Base-by-base conservation (phyloP, 1,140 invertebrate species). In the Mactra quadrangularis region DNA sequence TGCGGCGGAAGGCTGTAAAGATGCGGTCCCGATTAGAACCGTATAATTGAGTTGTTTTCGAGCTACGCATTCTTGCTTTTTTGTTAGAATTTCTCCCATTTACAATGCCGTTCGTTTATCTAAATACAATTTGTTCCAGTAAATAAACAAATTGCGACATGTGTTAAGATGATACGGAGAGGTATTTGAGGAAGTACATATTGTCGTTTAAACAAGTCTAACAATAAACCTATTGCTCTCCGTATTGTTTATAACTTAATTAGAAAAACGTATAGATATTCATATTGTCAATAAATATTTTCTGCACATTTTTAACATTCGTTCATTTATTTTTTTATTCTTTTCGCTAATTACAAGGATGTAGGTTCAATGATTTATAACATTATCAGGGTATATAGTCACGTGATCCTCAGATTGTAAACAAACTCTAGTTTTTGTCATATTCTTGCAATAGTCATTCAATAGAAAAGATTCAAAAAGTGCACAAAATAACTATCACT, bases 81-180 rank as follows among this genome's bases (percentile, higher is more conserved):
- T 76, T 57, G 31, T 27, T 55, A 31, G 50, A 76, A 76, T n/a
- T 76, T 76, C 74, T 53, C 59, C 59, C 59, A 76, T 76, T 76
- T 62, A 62, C 74, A 76, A 45, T 72, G 27, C 41, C 31, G 38
- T 35, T 76, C 59, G 74, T 76, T 76, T 62, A 76, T 76, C 74
- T 76, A 76, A 76, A 76, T 29, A 76, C 74, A 76, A 76, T 76
- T 76, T 76, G 74, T 76, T 76, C 74, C 57, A 60, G 74, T 76
- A 76, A 76, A 76, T 76, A 76, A 76, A 76, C 74, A 76, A 76
- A 76, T 76, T 60, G 74, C 74, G 45, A 76, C 74, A 76, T 62
- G 62, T 76, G 74, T 76, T 76, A 47, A 57, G 74, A n/a, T 47
- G 74, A 76, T 76, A 76, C 59, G 33, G 55, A 17, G 3, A 17